phyloP scores from a whole-genome alignment of 2,888 invertebrate genomes.

The Folsomia candida region DNA sequence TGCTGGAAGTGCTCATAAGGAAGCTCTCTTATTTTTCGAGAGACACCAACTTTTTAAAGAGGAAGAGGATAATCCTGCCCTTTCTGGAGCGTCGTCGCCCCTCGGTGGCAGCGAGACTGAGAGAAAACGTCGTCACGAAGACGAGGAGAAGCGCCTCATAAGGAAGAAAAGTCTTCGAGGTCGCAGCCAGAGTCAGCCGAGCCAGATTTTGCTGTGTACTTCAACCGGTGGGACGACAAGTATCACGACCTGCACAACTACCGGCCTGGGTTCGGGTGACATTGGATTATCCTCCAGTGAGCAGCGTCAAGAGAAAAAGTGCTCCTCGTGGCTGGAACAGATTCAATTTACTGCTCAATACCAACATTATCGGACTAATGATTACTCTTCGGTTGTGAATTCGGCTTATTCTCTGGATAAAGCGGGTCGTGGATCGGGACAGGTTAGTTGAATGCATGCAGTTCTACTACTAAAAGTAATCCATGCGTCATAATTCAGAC shows the following conservation, averaged over 20 bases:
- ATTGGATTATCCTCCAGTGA: neutral
- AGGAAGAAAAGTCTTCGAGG: constrained; percentile 15
- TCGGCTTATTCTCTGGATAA: constrained; percentile 43
- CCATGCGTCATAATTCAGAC: too few species aligned
- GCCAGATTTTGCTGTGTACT: neutral
- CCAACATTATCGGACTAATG: constrained; percentile 49
- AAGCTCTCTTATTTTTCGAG: constrained; percentile 38
- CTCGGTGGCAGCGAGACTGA: constrained; percentile 13
- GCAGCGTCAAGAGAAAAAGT: constrained; percentile 11
- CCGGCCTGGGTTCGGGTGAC: neutral
- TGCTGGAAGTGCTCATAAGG: constrained; percentile 32
- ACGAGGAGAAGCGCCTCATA: neutral
- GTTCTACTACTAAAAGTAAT: too few species aligned
- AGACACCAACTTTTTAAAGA: constrained; percentile 31
- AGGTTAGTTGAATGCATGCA: neutral
- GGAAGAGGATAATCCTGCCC: constrained; percentile 8
- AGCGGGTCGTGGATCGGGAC: constrained; percentile 20
- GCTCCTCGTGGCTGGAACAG: constrained; percentile 43
- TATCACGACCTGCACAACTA: constrained; percentile 11
- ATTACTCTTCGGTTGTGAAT: constrained; percentile 48
- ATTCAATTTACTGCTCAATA: constrained; percentile 50
- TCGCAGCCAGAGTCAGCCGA: constrained; percentile 36
- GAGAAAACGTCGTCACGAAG: neutral
- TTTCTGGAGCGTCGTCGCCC: neutral
- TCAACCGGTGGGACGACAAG: neutral